These are phyloP conservation scores for Coranthus polyacanthus DNA, from an alignment of 2,797 vertebrate genomes.

Conservation along the genomic window DNA sequence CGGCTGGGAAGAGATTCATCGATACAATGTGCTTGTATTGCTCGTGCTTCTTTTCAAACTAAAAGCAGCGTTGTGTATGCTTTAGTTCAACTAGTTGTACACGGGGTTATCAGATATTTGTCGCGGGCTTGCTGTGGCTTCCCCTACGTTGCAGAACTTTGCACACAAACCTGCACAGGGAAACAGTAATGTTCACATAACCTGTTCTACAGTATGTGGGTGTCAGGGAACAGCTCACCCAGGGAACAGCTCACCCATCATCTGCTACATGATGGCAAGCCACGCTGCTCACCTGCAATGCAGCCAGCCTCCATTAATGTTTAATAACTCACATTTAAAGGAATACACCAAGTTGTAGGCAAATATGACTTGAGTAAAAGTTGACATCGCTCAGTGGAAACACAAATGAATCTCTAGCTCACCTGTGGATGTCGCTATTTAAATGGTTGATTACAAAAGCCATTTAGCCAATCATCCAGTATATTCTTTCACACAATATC, in stretches of 20 bases:
- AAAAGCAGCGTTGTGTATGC: constrained; percentile 21
- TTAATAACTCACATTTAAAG: constrained; percentile 67
- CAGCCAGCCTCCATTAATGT: constrained; percentile 71
- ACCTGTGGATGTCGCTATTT: not conserved
- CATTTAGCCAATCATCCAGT: not conserved
- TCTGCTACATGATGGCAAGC: constrained; percentile 66
- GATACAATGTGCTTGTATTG: not conserved
- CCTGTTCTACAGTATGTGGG: constrained; percentile 67
- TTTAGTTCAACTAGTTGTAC: constrained; percentile 15
- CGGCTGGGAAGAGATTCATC: not conserved
- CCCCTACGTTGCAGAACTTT: constrained; percentile 66
- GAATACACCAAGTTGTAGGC: constrained; percentile 26
- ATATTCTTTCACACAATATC: constrained; percentile 25
- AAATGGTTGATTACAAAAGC: not conserved
- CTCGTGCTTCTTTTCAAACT: constrained; percentile 1
- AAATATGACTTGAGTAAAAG: constrained; percentile 1
- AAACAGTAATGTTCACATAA: constrained; percentile 66
- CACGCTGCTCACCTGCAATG: constrained; percentile 74
- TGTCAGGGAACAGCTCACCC: constrained; percentile 66
- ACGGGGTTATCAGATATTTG: constrained; percentile 52
- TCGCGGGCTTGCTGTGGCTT: constrained; percentile 46
- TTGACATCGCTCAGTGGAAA: constrained; percentile 8
- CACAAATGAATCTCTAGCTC: not conserved
- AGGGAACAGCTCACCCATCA: constrained; percentile 68
- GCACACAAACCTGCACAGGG: constrained; percentile 39